Evolutionary conservation across 1,140 invertebrate species (phyloP).

Genomic region (Rhopalosiphum maidis): DNA sequence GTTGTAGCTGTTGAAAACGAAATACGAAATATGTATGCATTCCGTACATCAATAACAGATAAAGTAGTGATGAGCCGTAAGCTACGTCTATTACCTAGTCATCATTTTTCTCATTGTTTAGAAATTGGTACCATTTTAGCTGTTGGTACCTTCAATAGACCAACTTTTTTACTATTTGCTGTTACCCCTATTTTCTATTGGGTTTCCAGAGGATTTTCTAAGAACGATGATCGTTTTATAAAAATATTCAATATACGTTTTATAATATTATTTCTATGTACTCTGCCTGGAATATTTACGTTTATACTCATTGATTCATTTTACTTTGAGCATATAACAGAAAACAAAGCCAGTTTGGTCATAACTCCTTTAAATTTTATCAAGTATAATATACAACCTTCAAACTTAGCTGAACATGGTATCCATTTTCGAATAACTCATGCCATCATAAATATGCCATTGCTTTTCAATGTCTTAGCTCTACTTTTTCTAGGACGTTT

Average conservation of each 20-base stretch:
- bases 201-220: constrained; percentile 80
- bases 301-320: constrained; percentile 80
- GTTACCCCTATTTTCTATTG: constrained; percentile 86
- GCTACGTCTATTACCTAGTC: constrained; percentile 71
- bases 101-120: constrained; percentile 74
- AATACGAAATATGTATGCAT: constrained; percentile 45
- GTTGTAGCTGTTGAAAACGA: constrained; percentile 48
- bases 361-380: constrained; percentile 92
- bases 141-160: constrained; percentile 88
- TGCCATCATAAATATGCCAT: constrained; percentile 80
- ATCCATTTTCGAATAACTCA: constrained; percentile 85
- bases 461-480: constrained; percentile 80
- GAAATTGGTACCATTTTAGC: constrained; percentile 74
- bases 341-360: constrained; percentile 79
- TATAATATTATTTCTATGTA: constrained; percentile 70
- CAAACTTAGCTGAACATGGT: constrained; percentile 84
- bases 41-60: constrained; percentile 66
- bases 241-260: constrained; percentile 77
- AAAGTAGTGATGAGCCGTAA: constrained; percentile 77
- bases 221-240: constrained; percentile 70
- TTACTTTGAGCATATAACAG: constrained; percentile 80
- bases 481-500: neutral
- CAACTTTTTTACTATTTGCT: constrained; percentile 88
- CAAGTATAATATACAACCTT: constrained; percentile 78
- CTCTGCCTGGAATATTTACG: constrained; percentile 70